Evolutionary conservation across 1,140 invertebrate genomes (phyloP).

Genomic region (Mercenaria mercenaria): DNA sequence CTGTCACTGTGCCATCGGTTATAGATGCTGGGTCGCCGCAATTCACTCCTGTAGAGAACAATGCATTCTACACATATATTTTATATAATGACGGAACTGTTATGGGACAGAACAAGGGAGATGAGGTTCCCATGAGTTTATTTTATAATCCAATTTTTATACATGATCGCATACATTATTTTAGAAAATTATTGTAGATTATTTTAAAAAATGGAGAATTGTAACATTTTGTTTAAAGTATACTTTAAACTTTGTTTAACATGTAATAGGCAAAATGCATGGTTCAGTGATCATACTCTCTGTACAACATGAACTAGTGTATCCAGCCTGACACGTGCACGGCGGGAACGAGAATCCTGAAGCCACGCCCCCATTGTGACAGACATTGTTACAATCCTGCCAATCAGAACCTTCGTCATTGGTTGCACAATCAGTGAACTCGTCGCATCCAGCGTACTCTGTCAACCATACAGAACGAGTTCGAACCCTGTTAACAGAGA

Average conservation of each 20-base stretch:
- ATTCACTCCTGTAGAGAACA: background rate
- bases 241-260: too few relatives aligned
- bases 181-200: too few relatives aligned
- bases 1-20: background rate
- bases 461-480: conserved; percentile 22
- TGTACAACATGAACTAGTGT: background rate
- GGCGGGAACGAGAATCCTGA: background rate
- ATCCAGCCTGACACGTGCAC: background rate
- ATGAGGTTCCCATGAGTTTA: background rate
- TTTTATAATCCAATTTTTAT: background rate
- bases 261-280: too few relatives aligned
- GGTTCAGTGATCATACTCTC: too few relatives aligned
- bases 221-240: too few relatives aligned
- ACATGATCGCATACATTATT: too few relatives aligned
- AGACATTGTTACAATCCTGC: conserved; percentile 27
- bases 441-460: background rate
- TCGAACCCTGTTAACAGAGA: background rate
- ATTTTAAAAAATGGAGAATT: too few relatives aligned
- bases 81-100: background rate
- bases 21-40: background rate
- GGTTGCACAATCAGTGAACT: conserved; percentile 23
- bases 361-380: conserved; percentile 7
- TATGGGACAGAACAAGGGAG: background rate
- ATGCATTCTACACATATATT: background rate
- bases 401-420: conserved; percentile 15